phyloP scores from a whole-genome alignment of 2,113 vertebrate genomes.

The Euleptes europaea region DNA sequence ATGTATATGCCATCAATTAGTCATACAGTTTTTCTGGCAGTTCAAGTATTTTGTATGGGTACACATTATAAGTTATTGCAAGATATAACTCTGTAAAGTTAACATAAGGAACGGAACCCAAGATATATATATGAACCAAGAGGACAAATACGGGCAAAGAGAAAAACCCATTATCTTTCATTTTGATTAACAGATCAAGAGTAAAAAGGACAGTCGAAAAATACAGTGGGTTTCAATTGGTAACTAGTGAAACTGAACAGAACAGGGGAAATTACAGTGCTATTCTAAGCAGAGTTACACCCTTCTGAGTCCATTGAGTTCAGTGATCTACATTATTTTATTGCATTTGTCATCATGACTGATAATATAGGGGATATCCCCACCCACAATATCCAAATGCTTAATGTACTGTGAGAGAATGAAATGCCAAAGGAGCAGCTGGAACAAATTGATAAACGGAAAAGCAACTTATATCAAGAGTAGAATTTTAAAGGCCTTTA shows the following conservation, averaged over 20 bases:
- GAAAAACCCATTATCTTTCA: neutral
- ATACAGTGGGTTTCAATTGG: neutral
- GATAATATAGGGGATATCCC: neutral
- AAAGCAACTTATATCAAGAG: neutral
- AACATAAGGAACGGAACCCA: too few species aligned
- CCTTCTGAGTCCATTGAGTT: too few species aligned
- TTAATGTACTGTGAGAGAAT: neutral
- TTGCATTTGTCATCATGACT: neutral
- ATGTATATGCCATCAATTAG: neutral
- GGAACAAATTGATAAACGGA: neutral
- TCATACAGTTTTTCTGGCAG: neutral
- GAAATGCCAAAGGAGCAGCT: neutral
- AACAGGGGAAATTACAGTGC: neutral
- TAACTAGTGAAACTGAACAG: neutral
- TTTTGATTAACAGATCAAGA: neutral
- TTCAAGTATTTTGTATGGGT: neutral
- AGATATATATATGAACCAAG: too few species aligned
- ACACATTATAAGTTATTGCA: too few species aligned
- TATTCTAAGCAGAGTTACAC: too few species aligned
- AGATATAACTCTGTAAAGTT: too few species aligned
- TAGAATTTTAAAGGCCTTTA: neutral
- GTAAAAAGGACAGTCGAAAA: neutral
- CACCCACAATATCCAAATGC: neutral
- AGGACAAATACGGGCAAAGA: too few species aligned
- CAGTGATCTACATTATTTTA: neutral